Evolutionary conservation across 1,140 invertebrate species (phyloP).

Genomic region (Drosophila novamexicana): DNA sequence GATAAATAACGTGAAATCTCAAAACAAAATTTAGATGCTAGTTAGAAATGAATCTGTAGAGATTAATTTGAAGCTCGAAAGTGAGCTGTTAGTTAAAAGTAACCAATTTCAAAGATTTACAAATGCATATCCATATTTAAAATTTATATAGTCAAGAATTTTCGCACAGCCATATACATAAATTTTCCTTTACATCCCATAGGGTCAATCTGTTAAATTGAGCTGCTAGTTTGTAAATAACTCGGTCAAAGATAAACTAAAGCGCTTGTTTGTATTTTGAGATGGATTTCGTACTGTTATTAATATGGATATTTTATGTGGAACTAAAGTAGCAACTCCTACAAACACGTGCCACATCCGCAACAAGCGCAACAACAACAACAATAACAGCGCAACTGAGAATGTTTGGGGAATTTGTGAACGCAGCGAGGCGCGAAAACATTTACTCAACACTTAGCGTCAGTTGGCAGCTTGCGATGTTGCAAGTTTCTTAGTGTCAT

Average conservation of each 20-base stretch:
- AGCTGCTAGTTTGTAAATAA: background rate
- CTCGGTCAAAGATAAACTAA: background rate
- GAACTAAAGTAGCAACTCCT: slow-evolving; percentile 24
- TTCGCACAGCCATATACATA: background rate
- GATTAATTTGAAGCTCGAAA: too few species aligned
- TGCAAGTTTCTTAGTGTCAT: slow-evolving; percentile 40
- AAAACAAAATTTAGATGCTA: too few species aligned
- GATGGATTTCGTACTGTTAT: slow-evolving; percentile 23
- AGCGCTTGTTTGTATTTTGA: slow-evolving; percentile 1
- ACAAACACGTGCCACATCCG: slow-evolving; percentile 68
- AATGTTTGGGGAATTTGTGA: slow-evolving; percentile 69
- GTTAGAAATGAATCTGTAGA: too few species aligned
- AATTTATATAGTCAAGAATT: too few species aligned
- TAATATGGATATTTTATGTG: slow-evolving; percentile 30
- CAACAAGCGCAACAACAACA: slow-evolving; percentile 26
- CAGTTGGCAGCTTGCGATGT: slow-evolving; percentile 58
- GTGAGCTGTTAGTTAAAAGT: too few species aligned
- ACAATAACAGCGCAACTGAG: slow-evolving; percentile 20
- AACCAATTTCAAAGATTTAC: too few species aligned
- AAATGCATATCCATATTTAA: too few species aligned
- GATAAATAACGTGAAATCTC: too few species aligned
- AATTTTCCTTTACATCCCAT: slow-evolving; percentile 3
- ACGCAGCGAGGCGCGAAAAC: slow-evolving; percentile 78
- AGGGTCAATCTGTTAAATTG: slow-evolving; percentile 8
- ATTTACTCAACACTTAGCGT: slow-evolving; percentile 80